Percentiles rank a stretch among this genome's conserved stretches.
phyloP scores from a whole-genome alignment of 2,797 vertebrate genomes.

The Halcyon badia region DNA sequence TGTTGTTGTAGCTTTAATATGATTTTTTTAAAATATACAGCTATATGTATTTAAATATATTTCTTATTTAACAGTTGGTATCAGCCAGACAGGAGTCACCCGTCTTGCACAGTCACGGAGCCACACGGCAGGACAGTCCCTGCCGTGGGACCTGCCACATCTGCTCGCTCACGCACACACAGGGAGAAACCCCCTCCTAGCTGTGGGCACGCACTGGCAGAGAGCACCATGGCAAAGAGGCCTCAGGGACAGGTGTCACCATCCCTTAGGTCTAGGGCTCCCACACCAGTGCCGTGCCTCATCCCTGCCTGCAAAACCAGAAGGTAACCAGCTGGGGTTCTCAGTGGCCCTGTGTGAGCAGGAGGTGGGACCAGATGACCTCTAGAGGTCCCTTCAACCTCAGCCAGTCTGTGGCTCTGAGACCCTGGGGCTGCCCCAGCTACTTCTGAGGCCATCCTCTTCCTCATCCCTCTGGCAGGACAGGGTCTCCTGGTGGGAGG shows the following conservation, averaged over 20 bases:
- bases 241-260: background rate
- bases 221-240: background rate
- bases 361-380: background rate
- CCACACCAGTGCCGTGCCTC: background rate
- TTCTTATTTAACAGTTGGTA: constrained; percentile 51
- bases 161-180: rapidly evolving
- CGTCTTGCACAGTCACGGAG: background rate
- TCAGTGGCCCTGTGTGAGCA: background rate
- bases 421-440: background rate
- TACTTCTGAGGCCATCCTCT: background rate
- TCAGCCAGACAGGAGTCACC: constrained; percentile 12
- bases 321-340: background rate
- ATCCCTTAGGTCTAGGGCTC: background rate
- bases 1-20: background rate
- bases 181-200: background rate
- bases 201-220: background rate
- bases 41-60: constrained; percentile 61
- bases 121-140: background rate
- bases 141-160: rapidly evolving
- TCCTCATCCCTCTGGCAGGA: background rate
- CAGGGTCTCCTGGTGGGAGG: background rate
- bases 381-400: background rate
- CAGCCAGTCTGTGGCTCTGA: background rate
- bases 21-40: background rate
- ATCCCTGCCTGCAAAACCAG: background rate